A percentile compares a stretch with the other conserved stretches of the same genome.
Conservation (phyloP, 1,140 invertebrate species). For the Euglossa dilemma region DNA sequence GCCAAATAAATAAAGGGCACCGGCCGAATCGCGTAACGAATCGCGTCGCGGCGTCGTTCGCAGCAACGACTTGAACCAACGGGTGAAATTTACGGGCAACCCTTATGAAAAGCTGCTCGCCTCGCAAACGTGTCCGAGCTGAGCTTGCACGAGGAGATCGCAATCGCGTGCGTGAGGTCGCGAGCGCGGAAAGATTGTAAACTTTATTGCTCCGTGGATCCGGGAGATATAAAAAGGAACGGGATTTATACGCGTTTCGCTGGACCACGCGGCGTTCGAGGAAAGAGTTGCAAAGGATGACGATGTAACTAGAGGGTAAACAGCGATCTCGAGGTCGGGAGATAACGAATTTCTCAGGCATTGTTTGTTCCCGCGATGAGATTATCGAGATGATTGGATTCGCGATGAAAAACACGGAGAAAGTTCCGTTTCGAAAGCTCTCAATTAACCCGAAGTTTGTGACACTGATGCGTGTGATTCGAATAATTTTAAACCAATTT, state of each 20-base stretch:
- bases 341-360: too few relatives aligned
- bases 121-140: slow-evolving; percentile 13
- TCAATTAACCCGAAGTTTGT: too few relatives aligned
- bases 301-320: background rate
- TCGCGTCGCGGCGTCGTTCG: background rate
- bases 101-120: slow-evolving; percentile 15
- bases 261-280: background rate
- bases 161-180: background rate
- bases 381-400: too few relatives aligned
- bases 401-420: too few relatives aligned
- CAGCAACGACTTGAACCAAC: background rate
- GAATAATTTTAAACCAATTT: too few relatives aligned
- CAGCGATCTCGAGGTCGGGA: too few relatives aligned
- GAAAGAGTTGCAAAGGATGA: background rate
- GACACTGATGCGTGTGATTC: too few relatives aligned
- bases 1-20: background rate
- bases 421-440: too few relatives aligned
- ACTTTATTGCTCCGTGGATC: slow-evolving; percentile 13
- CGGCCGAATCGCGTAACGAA: background rate
- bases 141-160: slow-evolving; percentile 30
- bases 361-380: too few relatives aligned
- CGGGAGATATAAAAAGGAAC: background rate
- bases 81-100: slow-evolving; percentile 7
- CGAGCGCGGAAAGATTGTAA: slow-evolving; percentile 20
- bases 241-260: background rate